A percentile compares a stretch with the other conserved stretches of the same genome.
Conservation (phyloP, 1,140 invertebrate species). For the Leptinotarsa defecta region DNA sequence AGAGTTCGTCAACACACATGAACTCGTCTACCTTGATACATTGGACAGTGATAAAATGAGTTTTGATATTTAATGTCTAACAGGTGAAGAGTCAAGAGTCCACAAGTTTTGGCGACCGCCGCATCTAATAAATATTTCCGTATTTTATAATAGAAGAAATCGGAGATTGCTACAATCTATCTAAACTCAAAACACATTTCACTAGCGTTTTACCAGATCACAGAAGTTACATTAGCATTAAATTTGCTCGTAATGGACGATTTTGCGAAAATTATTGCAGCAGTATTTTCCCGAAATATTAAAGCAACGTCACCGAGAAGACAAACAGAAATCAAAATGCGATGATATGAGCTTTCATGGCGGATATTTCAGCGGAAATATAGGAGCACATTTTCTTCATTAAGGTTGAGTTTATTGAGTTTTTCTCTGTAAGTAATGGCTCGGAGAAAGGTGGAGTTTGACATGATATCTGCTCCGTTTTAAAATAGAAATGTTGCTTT, state of each 20-base stretch:
- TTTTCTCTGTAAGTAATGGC: neutral
- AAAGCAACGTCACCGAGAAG: neutral
- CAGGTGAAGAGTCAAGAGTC: too few relatives aligned
- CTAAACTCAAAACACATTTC: too few relatives aligned
- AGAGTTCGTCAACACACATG: too few relatives aligned
- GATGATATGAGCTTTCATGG: neutral
- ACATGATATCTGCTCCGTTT: neutral
- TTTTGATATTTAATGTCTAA: too few relatives aligned
- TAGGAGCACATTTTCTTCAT: conserved; percentile 3
- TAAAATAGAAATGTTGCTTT: neutral
- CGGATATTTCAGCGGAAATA: conserved; percentile 5
- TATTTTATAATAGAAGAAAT: too few relatives aligned
- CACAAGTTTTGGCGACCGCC: too few relatives aligned
- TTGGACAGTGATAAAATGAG: too few relatives aligned
- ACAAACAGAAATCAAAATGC: conserved; percentile 8
- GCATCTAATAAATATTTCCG: too few relatives aligned
- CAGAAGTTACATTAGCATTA: conserved; percentile 1
- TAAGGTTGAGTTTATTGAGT: conserved; percentile 6
- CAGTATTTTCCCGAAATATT: conserved; percentile 1
- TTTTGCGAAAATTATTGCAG: neutral
- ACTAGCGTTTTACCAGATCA: neutral
- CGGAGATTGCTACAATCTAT: too few relatives aligned
- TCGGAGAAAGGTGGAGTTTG: neutral
- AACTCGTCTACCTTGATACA: too few relatives aligned
- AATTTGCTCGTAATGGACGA: conserved; percentile 2